These are phyloP conservation scores for Halocaridina rubra DNA, from an alignment of 2,888 invertebrate genomes.

Conservation along the genomic window DNA sequence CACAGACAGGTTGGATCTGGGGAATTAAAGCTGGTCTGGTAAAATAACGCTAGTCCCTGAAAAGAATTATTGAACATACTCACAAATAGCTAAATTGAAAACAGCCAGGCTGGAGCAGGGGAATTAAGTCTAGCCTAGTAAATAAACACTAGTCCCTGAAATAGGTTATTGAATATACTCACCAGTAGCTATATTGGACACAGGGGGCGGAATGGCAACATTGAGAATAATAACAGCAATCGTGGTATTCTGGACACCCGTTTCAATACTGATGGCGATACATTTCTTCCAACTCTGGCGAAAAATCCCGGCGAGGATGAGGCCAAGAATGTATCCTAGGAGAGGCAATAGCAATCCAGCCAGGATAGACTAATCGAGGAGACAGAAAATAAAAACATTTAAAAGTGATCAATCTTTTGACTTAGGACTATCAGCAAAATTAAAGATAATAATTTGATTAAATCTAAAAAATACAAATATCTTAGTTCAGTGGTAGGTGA, in stretches of 20 bases:
- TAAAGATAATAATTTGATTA: no score
- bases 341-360: conserved; percentile 85
- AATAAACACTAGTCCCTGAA: no score
- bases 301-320: conserved; percentile 74
- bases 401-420: no score
- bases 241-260: conserved; percentile 93
- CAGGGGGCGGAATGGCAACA: conserved; percentile 84
- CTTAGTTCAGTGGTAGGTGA: no score
- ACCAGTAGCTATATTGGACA: conserved; percentile 89
- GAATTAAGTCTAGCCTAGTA: no score
- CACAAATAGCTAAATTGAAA: neutral
- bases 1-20: no score
- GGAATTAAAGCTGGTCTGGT: no score
- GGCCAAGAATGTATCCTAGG: conserved; percentile 82
- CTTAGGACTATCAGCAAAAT: no score
- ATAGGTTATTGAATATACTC: conserved; percentile 64
- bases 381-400: no score
- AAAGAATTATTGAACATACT: neutral
- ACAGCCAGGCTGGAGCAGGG: no score
- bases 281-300: conserved; percentile 74
- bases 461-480: neutral
- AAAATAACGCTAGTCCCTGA: neutral
- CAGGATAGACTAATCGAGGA: no score
- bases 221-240: conserved; percentile 88
- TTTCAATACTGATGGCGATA: conserved; percentile 90